Conservation (phyloP, 2,113 vertebrate species). For the Struthio camelus region DNA sequence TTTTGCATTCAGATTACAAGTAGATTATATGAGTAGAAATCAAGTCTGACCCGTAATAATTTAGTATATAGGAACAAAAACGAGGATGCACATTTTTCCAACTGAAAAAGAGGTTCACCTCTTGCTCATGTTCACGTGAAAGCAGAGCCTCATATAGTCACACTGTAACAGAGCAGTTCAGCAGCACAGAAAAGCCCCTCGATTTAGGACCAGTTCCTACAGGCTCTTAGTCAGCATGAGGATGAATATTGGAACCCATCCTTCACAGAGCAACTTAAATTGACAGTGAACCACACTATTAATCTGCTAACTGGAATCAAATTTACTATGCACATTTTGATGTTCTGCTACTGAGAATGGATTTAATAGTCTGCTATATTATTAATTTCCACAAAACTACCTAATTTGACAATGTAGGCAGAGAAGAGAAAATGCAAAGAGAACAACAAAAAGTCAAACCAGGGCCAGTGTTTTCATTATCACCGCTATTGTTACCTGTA, state of each 20-base stretch:
- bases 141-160: not conserved
- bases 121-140: rapidly evolving
- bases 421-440: not conserved
- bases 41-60: not conserved
- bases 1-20: not conserved
- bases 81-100: not conserved
- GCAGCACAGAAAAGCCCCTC: not conserved
- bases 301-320: not conserved
- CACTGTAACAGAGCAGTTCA: not conserved
- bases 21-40: not conserved
- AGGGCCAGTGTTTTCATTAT: not conserved
- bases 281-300: not conserved
- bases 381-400: not conserved
- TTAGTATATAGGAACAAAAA: not conserved
- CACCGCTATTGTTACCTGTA: not conserved
- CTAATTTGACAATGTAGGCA: not conserved
- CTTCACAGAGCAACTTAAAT: not conserved
- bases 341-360: not conserved
- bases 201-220: not conserved
- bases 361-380: not conserved
- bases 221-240: not conserved
- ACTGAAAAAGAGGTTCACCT: not conserved
- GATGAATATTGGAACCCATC: not conserved
- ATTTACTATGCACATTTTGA: not conserved
- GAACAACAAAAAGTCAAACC: not conserved